phyloP scores from a whole-genome alignment of 2,113 vertebrate species.

The Lasiurus cinereus region DNA sequence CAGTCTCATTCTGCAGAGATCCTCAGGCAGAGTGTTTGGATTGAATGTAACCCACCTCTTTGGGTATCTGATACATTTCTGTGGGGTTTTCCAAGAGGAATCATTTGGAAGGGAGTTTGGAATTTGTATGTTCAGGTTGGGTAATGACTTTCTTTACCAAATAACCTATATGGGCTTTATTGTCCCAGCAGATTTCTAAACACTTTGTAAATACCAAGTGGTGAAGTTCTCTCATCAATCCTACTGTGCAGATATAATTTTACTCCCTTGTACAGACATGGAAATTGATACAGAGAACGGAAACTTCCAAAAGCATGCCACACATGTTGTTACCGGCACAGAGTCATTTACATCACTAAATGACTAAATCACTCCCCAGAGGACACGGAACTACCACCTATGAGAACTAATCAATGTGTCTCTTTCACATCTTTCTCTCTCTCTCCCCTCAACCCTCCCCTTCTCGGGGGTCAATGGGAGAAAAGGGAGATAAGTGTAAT shows the following conservation, averaged over 20 bases:
- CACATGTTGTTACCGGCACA: too few relatives aligned
- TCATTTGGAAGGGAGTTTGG: background rate
- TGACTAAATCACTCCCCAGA: background rate
- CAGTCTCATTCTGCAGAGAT: background rate
- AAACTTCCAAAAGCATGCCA: too few relatives aligned
- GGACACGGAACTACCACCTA: background rate
- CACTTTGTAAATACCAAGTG: background rate
- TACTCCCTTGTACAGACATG: background rate
- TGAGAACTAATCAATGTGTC: background rate
- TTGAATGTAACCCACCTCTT: background rate
- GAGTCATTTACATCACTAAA: too few relatives aligned
- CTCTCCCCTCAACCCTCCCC: too few relatives aligned
- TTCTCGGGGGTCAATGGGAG: too few relatives aligned
- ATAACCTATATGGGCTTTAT: background rate
- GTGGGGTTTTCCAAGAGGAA: background rate
- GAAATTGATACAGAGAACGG: background rate
- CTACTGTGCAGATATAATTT: background rate
- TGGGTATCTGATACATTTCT: background rate
- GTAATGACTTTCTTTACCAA: constrained; percentile 4
- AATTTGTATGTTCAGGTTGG: background rate
- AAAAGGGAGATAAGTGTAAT: too few relatives aligned
- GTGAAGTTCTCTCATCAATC: background rate
- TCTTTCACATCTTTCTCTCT: too few relatives aligned
- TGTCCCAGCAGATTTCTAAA: background rate
- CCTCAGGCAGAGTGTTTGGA: background rate